Conservation (phyloP, 2,888 invertebrate genomes). For the Tenodera sinensis region DNA sequence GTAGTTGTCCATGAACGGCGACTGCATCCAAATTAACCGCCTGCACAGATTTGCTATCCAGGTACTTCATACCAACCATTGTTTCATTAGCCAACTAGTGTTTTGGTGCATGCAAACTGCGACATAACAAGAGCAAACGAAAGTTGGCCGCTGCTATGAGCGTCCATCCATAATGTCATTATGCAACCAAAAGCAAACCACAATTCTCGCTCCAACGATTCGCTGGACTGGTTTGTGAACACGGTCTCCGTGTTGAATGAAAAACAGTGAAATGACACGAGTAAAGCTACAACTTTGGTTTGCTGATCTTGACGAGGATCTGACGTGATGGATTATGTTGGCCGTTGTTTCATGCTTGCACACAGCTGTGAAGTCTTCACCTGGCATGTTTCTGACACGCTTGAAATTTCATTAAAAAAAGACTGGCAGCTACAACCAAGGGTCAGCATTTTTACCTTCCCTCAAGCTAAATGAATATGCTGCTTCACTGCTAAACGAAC, state of each 20-base stretch:
- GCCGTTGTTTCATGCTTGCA: not conserved
- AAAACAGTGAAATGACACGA: not conserved
- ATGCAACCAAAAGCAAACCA: not conserved
- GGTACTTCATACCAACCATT: too few relatives aligned
- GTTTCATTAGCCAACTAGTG: too few relatives aligned
- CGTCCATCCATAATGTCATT: not conserved
- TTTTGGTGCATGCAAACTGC: not conserved
- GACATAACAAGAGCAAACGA: not conserved
- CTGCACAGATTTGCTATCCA: too few relatives aligned
- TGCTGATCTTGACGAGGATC: not conserved
- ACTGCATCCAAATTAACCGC: too few relatives aligned
- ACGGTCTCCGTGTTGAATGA: not conserved
- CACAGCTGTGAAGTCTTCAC: not conserved
- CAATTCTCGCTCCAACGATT: not conserved
- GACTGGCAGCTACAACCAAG: too few relatives aligned
- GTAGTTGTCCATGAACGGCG: too few relatives aligned
- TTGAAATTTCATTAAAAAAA: too few relatives aligned
- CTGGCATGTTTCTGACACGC: not conserved
- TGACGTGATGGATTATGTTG: not conserved
- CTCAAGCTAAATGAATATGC: too few relatives aligned
- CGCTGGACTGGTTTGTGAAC: not conserved
- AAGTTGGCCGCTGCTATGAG: not conserved
- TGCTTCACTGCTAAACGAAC: too few relatives aligned
- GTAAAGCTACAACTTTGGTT: not conserved
- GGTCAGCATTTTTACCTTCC: too few relatives aligned